Percentiles rank a stretch among this genome's conserved stretches.
Evolutionary conservation across 37 sponge, comb jelly and placozoan genomes (phyloP).

Genomic region (Trichoplax adhaerens): DNA sequence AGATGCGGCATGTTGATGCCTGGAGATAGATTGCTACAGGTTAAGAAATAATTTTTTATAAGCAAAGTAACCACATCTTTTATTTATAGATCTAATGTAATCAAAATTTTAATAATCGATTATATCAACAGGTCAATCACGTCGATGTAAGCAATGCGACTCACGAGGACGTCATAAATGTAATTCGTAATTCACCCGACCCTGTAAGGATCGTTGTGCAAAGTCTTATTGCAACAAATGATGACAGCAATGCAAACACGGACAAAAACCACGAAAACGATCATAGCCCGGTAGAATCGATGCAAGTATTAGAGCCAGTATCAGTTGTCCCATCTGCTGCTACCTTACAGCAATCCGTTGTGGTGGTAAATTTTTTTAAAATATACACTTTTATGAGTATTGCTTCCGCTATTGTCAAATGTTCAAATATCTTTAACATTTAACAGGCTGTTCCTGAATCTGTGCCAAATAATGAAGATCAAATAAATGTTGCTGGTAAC

Average conservation of each 20-base stretch:
- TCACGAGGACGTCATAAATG: slow-evolving; percentile 23
- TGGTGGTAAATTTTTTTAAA: too few relatives aligned
- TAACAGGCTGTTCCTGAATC: too few relatives aligned
- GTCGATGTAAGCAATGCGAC: slow-evolving; percentile 8
- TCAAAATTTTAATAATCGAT: background rate
- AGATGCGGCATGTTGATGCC: slow-evolving; percentile 14
- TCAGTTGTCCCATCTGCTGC: too few relatives aligned
- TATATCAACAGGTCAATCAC: slow-evolving; percentile 24
- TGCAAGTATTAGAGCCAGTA: too few relatives aligned
- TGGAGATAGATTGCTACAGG: slow-evolving; percentile 29
- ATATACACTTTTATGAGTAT: too few relatives aligned
- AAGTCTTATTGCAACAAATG: background rate
- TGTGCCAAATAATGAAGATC: too few relatives aligned
- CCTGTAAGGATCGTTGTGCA: slow-evolving; percentile 27
- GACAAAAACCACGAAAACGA: too few relatives aligned
- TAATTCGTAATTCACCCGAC: slow-evolving; percentile 16
- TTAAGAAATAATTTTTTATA: background rate
- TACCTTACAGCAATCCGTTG: too few relatives aligned
- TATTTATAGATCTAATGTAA: background rate
- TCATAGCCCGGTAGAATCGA: too few relatives aligned
- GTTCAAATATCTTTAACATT: too few relatives aligned
- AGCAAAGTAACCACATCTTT: background rate
- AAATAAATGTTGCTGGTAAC: too few relatives aligned
- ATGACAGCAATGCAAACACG: background rate
- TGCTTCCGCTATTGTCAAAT: too few relatives aligned